These are phyloP conservation scores for Lutjanus erythropterus DNA, from an alignment of 2,113 vertebrate genomes.

Conservation along the genomic window DNA sequence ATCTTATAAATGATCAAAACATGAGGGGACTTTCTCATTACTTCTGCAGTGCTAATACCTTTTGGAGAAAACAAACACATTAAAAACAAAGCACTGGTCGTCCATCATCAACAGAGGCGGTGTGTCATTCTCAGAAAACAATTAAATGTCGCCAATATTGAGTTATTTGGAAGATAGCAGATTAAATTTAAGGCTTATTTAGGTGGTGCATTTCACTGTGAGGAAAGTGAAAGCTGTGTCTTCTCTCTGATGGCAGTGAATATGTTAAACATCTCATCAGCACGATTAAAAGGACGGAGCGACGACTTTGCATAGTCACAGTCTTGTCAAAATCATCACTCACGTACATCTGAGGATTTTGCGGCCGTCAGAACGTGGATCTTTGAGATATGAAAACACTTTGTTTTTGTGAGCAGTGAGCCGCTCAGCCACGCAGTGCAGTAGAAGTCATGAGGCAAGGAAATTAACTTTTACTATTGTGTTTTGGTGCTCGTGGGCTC, in stretches of 20 bases:
- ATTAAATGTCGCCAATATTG: background rate
- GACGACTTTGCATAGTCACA: background rate
- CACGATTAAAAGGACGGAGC: background rate
- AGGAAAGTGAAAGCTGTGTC: constrained; percentile 1
- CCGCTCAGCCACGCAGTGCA: background rate
- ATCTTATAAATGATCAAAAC: background rate
- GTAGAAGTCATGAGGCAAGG: constrained; percentile 33
- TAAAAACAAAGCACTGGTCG: background rate
- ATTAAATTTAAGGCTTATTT: constrained; percentile 26
- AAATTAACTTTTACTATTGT: constrained; percentile 49
- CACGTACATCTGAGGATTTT: constrained; percentile 3
- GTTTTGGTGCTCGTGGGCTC: constrained; percentile 22
- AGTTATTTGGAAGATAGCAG: background rate
- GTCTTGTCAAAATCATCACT: background rate
- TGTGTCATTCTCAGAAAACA: background rate
- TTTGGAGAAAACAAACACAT: constrained; percentile 9
- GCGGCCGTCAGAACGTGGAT: constrained; percentile 12
- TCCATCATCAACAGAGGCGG: background rate
- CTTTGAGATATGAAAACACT: constrained; percentile 1
- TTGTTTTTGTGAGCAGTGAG: constrained; percentile 33
- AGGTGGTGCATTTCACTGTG: background rate
- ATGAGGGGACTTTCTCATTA: background rate
- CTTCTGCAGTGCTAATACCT: background rate
- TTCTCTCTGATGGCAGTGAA: background rate
- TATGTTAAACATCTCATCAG: constrained; percentile 11